These are phyloP conservation scores for Siderastrea radians DNA, from an alignment of 92 coral and sea anemone species.

Conservation along the genomic window DNA sequence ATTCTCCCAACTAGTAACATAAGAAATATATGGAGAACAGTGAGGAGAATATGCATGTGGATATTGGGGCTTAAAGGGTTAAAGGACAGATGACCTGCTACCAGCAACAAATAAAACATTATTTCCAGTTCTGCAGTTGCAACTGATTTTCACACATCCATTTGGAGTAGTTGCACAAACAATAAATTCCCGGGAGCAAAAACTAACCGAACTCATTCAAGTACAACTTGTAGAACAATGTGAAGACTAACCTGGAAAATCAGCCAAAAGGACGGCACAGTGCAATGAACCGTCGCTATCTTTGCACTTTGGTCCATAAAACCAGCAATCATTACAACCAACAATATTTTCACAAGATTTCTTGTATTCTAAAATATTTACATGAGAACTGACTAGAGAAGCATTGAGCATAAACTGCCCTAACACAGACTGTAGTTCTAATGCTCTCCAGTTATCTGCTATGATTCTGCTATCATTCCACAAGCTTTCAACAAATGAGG, in stretches of 20 bases:
- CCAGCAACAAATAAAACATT: too few species aligned
- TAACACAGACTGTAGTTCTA: constrained; percentile 43
- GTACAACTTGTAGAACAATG: too few species aligned
- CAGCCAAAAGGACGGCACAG: constrained; percentile 78
- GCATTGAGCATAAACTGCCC: constrained; percentile 59
- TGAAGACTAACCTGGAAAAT: constrained; percentile 76
- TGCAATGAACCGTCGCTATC: constrained; percentile 2
- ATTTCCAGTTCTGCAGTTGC: too few species aligned
- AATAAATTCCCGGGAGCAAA: too few species aligned
- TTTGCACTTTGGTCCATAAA: constrained; percentile 33
- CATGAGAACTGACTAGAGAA: constrained; percentile 51
- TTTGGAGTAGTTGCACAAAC: too few species aligned
- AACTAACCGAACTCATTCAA: background rate
- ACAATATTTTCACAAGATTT: constrained; percentile 46
- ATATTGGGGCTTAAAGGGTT: too few species aligned
- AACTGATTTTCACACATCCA: too few species aligned
- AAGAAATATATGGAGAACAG: too few species aligned
- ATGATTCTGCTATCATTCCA: constrained; percentile 71
- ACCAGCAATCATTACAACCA: constrained; percentile 49
- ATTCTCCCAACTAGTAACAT: too few species aligned
- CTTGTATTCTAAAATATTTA: constrained; percentile 64
- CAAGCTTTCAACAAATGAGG: constrained; percentile 66
- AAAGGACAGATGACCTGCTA: too few species aligned
- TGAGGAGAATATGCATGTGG: too few species aligned
- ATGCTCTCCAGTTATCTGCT: constrained; percentile 84